Conservation (phyloP, 2,888 invertebrate genomes). For the Poecilus cupreus region DNA sequence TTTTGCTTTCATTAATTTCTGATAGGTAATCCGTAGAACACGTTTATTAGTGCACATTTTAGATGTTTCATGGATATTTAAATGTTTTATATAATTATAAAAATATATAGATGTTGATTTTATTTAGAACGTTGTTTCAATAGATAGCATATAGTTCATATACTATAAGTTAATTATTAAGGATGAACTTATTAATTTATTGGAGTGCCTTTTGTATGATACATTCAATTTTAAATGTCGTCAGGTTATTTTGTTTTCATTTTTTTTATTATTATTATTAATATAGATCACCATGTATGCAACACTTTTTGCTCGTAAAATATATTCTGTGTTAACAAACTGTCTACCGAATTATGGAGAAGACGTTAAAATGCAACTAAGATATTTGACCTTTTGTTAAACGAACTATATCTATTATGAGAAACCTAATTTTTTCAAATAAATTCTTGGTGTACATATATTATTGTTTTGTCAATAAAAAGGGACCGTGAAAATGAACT, state of each 20-base stretch:
- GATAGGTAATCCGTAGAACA: conserved; percentile 52
- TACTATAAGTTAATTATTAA: conserved; percentile 58
- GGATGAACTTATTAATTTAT: conserved; percentile 65
- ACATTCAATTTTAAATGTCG: conserved; percentile 54
- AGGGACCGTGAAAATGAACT: conserved; percentile 46
- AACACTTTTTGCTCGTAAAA: conserved; percentile 34
- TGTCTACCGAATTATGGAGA: conserved; percentile 55
- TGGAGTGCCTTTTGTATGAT: conserved; percentile 66
- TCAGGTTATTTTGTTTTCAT: conserved; percentile 32
- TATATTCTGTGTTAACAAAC: conserved; percentile 43
- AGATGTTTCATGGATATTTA: conserved; percentile 60
- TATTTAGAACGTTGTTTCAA: conserved; percentile 56
- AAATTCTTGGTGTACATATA: conserved; percentile 58
- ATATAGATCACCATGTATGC: conserved; percentile 45
- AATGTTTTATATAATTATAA: conserved; percentile 59
- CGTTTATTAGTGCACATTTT: conserved; percentile 58
- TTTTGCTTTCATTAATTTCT: conserved; percentile 50
- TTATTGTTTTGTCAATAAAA: conserved; percentile 55
- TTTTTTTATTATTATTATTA: conserved; percentile 13
- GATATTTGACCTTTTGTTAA: conserved; percentile 39
- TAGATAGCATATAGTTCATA: conserved; percentile 53
- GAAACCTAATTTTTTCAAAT: conserved; percentile 57
- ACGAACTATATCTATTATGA: conserved; percentile 58
- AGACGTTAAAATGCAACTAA: conserved; percentile 23
- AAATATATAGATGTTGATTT: conserved; percentile 59